Conservation (phyloP, 2,888 invertebrate genomes). For the Ochropleura leucogaster region DNA sequence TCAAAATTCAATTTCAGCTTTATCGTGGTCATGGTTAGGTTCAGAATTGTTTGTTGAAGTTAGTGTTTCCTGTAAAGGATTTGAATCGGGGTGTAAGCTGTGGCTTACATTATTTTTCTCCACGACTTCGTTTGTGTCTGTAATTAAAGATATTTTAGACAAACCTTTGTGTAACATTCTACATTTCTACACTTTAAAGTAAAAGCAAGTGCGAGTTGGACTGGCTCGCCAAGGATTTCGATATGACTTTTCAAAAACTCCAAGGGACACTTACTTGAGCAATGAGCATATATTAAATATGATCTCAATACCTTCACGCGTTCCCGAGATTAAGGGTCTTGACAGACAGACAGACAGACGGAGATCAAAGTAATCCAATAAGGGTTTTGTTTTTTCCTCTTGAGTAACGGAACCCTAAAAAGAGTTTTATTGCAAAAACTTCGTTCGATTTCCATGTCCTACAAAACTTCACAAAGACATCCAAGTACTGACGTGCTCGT, state of each 20-base stretch:
- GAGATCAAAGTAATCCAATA: too few species aligned
- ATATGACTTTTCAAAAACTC: too few species aligned
- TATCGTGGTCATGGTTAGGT: constrained; percentile 51
- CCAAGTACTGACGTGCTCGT: constrained; percentile 9
- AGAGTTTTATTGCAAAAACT: not conserved
- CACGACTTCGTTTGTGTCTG: constrained; percentile 36
- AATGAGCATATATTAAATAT: too few species aligned
- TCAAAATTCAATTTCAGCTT: constrained; percentile 54
- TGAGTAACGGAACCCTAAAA: too few species aligned
- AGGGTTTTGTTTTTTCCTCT: too few species aligned
- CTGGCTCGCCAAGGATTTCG: too few species aligned
- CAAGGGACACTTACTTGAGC: too few species aligned
- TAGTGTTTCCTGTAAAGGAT: constrained; percentile 59
- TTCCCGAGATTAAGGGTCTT: too few species aligned
- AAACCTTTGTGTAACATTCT: not conserved
- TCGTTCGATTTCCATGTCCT: not conserved
- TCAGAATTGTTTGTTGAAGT: constrained; percentile 47
- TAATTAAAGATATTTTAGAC: constrained; percentile 40
- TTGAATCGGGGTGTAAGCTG: constrained; percentile 66
- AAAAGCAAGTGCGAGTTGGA: too few species aligned
- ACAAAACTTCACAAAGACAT: not conserved
- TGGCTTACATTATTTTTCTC: constrained; percentile 65
- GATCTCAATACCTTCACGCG: too few species aligned
- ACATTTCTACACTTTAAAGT: constrained; percentile 18
- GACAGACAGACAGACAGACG: too few species aligned